phyloP scores from a whole-genome alignment of 2,797 vertebrate genomes.

The Telmatherina bonti region DNA sequence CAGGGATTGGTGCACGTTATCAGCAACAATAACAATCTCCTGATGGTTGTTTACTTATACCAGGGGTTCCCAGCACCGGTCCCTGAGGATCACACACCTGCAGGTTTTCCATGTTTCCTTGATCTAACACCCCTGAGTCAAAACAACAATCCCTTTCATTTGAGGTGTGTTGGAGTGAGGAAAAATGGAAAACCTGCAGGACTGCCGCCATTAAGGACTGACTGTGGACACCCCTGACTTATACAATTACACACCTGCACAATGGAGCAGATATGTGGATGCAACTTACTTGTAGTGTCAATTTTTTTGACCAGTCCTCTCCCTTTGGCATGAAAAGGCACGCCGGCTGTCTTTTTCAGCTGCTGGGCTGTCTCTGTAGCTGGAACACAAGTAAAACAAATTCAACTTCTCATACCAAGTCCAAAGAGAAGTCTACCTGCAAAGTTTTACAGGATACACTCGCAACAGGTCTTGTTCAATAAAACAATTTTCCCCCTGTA shows the following conservation, averaged over 20 bases:
- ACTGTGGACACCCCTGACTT: too few relatives aligned
- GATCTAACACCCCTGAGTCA: too few relatives aligned
- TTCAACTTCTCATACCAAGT: not conserved
- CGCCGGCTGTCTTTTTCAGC: constrained; percentile 96
- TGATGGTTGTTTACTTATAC: not conserved
- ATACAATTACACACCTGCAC: not conserved
- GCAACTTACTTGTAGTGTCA: constrained; percentile 94
- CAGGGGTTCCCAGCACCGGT: too few relatives aligned
- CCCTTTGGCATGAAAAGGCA: constrained; percentile 98
- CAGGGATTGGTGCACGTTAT: not conserved
- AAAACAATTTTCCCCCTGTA: not conserved
- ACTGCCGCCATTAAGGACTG: too few relatives aligned
- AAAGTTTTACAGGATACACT: not conserved
- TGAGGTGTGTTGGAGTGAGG: too few relatives aligned
- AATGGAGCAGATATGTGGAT: not conserved
- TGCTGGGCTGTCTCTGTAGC: constrained; percentile 97
- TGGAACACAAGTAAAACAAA: constrained; percentile 53
- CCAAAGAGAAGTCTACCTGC: not conserved
- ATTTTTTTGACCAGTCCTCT: constrained; percentile 97
- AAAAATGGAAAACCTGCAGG: too few relatives aligned
- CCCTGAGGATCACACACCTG: too few relatives aligned
- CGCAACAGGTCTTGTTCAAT: not conserved
- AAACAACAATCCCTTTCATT: too few relatives aligned
- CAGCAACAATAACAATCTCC: not conserved
- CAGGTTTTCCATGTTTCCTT: too few relatives aligned